Percentiles rank a stretch among this genome's conserved stretches.
Evolutionary conservation across 2,113 vertebrate species (phyloP).

Genomic region (Chloebia gouldiae): DNA sequence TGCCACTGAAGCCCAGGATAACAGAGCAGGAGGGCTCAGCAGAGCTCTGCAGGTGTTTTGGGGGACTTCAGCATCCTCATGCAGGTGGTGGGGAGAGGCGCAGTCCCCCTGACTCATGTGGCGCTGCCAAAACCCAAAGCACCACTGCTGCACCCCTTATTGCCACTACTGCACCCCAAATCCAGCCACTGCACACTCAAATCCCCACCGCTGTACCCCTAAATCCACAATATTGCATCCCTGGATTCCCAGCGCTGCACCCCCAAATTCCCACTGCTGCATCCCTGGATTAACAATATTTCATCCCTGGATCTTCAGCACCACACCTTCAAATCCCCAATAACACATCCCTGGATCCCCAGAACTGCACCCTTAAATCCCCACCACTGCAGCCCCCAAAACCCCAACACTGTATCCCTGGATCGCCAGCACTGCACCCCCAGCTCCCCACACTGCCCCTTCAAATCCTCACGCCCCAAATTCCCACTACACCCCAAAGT

Average conservation of each 20-base stretch:
- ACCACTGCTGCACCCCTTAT: rapidly evolving
- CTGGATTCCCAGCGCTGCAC: background rate
- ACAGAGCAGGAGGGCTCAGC: background rate
- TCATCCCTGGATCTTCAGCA: too few species aligned
- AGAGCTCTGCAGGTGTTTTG: slow-evolving; percentile 11
- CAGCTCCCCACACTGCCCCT: too few species aligned
- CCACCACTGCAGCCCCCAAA: too few species aligned
- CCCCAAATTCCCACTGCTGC: too few species aligned
- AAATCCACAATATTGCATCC: background rate
- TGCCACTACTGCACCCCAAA: background rate
- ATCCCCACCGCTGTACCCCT: background rate
- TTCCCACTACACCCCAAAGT: background rate
- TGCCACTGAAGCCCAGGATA: slow-evolving; percentile 66
- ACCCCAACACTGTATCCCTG: rapidly evolving
- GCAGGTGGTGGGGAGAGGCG: background rate
- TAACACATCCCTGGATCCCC: too few species aligned
- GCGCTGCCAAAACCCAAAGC: background rate
- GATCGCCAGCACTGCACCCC: background rate
- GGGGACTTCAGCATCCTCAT: background rate
- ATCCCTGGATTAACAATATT: background rate
- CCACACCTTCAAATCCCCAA: background rate
- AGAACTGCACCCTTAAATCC: too few species aligned
- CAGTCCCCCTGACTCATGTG: rapidly evolving
- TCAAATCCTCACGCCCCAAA: background rate
- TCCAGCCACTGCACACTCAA: background rate